Percentiles rank a stretch among this genome's conserved stretches.
Conservation (phyloP, 2,888 invertebrate species). For the Sminthurinus aureus region DNA sequence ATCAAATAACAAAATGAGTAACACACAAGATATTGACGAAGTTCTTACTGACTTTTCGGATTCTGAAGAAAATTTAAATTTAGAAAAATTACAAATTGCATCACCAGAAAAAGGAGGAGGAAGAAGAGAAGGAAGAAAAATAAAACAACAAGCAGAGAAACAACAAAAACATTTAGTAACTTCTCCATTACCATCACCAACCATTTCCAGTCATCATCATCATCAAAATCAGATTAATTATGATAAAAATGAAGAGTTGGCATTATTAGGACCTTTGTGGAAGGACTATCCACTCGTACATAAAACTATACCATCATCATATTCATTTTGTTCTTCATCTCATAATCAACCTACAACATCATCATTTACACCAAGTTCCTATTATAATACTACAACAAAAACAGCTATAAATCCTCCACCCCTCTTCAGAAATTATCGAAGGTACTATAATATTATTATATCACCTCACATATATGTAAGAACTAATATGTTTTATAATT, state of each 20-base stretch:
- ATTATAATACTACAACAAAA: too few relatives aligned
- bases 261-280: slow-evolving; percentile 35
- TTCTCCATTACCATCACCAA: neutral
- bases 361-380: too few relatives aligned
- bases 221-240: too few relatives aligned
- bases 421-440: slow-evolving; percentile 43
- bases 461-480: too few relatives aligned
- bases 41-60: too few relatives aligned
- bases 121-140: too few relatives aligned
- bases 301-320: slow-evolving; percentile 35
- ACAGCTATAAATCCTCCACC: neutral
- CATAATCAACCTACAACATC: too few relatives aligned
- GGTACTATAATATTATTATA: too few relatives aligned
- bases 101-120: slow-evolving; percentile 32
- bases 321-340: slow-evolving; percentile 38
- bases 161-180: neutral
- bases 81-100: slow-evolving; percentile 53
- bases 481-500: too few relatives aligned
- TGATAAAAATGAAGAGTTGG: neutral
- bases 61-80: slow-evolving; percentile 12
- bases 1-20: too few relatives aligned
- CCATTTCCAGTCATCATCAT: neutral
- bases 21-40: too few relatives aligned
- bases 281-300: slow-evolving; percentile 49
- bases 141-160: neutral